Evolutionary conservation across 2,797 vertebrate species (phyloP).

Genomic region (Sebastes steindachneri): DNA sequence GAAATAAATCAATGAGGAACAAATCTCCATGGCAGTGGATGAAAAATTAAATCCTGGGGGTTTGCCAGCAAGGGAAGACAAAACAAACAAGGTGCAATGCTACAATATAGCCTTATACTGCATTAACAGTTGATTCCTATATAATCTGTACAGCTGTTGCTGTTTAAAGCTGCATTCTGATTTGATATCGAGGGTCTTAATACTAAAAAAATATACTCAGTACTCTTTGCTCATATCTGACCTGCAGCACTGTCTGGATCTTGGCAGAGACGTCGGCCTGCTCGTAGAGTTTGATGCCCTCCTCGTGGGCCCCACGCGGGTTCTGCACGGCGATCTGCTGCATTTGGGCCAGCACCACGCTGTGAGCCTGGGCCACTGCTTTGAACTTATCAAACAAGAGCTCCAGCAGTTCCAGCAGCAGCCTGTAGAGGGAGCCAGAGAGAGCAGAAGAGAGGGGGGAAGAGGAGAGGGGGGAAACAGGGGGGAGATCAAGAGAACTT

Average conservation of each 20-base stretch:
- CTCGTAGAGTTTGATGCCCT: slow-evolving; percentile 95
- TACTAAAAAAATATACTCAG: neutral
- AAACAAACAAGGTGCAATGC: slow-evolving; percentile 11
- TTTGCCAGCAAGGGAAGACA: neutral
- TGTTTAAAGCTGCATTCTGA: neutral
- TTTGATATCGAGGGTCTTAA: neutral
- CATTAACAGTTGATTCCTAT: neutral
- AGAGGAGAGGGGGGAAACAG: neutral
- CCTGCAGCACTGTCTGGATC: slow-evolving; percentile 97
- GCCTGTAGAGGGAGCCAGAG: slow-evolving; percentile 83
- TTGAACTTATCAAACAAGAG: slow-evolving; percentile 97
- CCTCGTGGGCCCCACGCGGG: slow-evolving; percentile 83
- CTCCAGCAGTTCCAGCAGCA: slow-evolving; percentile 95
- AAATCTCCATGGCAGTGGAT: slow-evolving; percentile 15
- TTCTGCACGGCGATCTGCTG: slow-evolving; percentile 87
- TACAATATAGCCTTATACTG: neutral
- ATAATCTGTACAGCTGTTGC: neutral
- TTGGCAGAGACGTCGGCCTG: slow-evolving; percentile 98
- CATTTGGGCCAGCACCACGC: slow-evolving; percentile 90
- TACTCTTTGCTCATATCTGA: slow-evolving; percentile 65
- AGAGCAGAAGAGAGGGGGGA: neutral
- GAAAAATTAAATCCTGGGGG: slow-evolving; percentile 31
- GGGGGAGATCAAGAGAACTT: neutral
- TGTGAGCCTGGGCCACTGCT: slow-evolving; percentile 93
- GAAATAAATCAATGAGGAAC: slow-evolving; percentile 42